Evolutionary conservation across 2,797 vertebrate species (phyloP).

Genomic region (Microctenopoma steveboyesi): DNA sequence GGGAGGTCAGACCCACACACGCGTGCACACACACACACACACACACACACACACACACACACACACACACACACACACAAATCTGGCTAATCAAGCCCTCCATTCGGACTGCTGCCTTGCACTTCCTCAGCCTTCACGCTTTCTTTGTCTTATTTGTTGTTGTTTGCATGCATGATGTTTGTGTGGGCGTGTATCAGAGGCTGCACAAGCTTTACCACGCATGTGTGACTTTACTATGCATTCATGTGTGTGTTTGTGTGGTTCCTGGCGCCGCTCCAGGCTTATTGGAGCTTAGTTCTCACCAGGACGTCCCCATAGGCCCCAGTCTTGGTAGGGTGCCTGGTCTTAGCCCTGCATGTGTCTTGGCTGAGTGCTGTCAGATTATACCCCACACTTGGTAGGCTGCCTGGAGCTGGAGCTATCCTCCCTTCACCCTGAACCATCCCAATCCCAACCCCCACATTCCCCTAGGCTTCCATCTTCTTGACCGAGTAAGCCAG

Average conservation of each 20-base stretch:
- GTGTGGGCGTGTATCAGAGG: slow-evolving; percentile 47
- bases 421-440: slow-evolving; percentile 49
- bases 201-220: slow-evolving; percentile 40
- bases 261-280: slow-evolving; percentile 72
- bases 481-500: slow-evolving; percentile 50
- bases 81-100: slow-evolving; percentile 31
- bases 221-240: slow-evolving; percentile 53
- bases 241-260: slow-evolving; percentile 27
- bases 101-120: slow-evolving; percentile 52
- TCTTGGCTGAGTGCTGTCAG: slow-evolving; percentile 80
- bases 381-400: slow-evolving; percentile 79
- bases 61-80: slow-evolving; percentile 2
- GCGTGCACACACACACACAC: not conserved
- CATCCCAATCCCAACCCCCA: slow-evolving; percentile 12
- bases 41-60: not conserved
- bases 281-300: slow-evolving; percentile 77
- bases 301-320: slow-evolving; percentile 81
- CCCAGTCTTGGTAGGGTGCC: slow-evolving; percentile 80
- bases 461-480: slow-evolving; percentile 11
- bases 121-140: slow-evolving; percentile 54
- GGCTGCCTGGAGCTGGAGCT: slow-evolving; percentile 71
- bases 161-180: slow-evolving; percentile 52
- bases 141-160: slow-evolving; percentile 57
- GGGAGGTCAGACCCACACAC: slow-evolving; percentile 40
- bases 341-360: slow-evolving; percentile 81